Conservation (phyloP, 1,140 invertebrate genomes). For the Prorops nasuta region DNA sequence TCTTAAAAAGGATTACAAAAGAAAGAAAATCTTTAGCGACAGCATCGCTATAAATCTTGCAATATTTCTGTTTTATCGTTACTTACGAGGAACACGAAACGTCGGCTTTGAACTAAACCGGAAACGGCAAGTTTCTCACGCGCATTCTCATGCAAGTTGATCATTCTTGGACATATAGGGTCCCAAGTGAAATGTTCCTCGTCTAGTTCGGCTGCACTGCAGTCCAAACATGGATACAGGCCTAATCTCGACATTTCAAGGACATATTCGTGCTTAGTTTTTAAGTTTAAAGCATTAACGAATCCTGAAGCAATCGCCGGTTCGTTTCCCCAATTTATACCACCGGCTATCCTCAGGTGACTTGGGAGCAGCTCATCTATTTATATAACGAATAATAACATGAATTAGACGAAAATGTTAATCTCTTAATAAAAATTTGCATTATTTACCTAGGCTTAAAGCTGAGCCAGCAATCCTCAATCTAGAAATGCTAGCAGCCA, state of each 20-base stretch:
- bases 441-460: constrained; percentile 37
- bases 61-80: too few species aligned
- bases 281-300: constrained; percentile 68
- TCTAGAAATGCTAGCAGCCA: constrained; percentile 69
- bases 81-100: constrained; percentile 64
- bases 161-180: constrained; percentile 69
- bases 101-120: constrained; percentile 60
- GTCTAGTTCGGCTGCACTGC: constrained; percentile 17
- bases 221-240: constrained; percentile 22
- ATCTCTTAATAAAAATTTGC: neutral
- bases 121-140: constrained; percentile 60
- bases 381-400: neutral
- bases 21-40: neutral
- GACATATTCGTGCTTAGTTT: constrained; percentile 34
- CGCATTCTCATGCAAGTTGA: constrained; percentile 64
- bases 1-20: too few species aligned
- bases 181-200: constrained; percentile 54
- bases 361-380: constrained; percentile 65
- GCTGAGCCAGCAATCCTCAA: constrained; percentile 70
- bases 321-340: constrained; percentile 60
- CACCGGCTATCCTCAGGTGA: constrained; percentile 65
- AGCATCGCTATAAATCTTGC: too few species aligned
- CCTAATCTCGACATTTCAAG: constrained; percentile 41
- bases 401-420: neutral
- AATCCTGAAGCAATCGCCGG: constrained; percentile 69